phyloP scores from a whole-genome alignment of 2,113 vertebrate genomes.

The Cheilinus undulatus region DNA sequence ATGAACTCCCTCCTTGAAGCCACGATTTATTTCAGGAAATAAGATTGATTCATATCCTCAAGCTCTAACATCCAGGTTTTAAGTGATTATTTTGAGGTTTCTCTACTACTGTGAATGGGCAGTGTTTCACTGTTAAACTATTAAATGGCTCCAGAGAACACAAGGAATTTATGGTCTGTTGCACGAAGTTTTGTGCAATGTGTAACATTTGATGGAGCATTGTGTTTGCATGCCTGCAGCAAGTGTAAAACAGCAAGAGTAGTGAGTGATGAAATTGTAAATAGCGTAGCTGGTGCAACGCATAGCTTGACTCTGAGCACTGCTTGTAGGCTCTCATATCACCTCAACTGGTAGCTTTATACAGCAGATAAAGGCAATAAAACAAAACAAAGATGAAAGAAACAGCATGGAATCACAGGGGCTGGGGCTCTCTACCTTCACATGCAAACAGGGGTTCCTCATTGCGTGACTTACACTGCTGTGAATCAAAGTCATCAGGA shows the following conservation, averaged over 20 bases:
- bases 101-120: slow-evolving; percentile 45
- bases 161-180: no score
- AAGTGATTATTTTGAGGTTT: slow-evolving; percentile 72
- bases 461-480: slow-evolving; percentile 33
- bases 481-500: slow-evolving; percentile 64
- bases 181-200: no score
- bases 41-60: slow-evolving; percentile 80
- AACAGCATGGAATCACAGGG: slow-evolving; percentile 38
- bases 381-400: slow-evolving; percentile 50
- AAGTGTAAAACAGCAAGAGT: no score
- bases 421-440: slow-evolving; percentile 30
- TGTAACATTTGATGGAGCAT: no score
- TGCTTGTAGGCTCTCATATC: neutral
- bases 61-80: slow-evolving; percentile 71
- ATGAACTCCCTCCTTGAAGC: slow-evolving; percentile 21
- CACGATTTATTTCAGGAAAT: slow-evolving; percentile 71
- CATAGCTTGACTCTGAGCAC: neutral
- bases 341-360: neutral
- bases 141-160: no score
- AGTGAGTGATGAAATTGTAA: no score
- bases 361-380: slow-evolving; percentile 3
- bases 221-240: no score
- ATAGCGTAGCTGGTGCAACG: no score
- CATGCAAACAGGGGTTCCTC: slow-evolving; percentile 48
- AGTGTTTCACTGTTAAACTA: slow-evolving; percentile 23